Conservation (phyloP, 2,113 vertebrate genomes). For the Pandion haliaetus region DNA sequence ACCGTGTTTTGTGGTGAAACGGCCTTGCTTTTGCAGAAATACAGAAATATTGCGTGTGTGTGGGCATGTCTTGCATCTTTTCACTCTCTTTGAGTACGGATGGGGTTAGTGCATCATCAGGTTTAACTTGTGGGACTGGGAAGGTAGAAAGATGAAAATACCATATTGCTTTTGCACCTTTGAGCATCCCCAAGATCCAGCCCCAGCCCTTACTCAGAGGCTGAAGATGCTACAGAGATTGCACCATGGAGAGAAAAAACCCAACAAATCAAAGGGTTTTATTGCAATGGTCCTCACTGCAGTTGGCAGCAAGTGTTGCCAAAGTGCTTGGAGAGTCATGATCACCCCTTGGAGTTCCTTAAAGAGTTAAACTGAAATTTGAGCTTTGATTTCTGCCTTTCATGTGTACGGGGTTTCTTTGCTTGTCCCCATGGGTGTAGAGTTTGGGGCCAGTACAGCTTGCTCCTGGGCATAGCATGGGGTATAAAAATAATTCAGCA, state of each 20-base stretch:
- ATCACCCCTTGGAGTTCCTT: not conserved
- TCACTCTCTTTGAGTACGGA: not conserved
- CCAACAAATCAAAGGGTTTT: not conserved
- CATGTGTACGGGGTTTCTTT: rapidly evolving
- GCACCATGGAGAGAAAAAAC: rapidly evolving
- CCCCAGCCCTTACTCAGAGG: not conserved
- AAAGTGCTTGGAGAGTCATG: rapidly evolving
- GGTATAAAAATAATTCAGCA: not conserved
- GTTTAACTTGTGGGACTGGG: not conserved
- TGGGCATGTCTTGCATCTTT: not conserved
- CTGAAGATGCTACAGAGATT: not conserved
- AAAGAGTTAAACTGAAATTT: not conserved
- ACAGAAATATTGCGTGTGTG: rapidly evolving
- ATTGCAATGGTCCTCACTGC: not conserved
- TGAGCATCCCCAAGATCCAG: not conserved
- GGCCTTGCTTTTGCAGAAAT: not conserved
- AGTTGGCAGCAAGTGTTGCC: not conserved
- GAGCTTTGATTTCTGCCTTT: not conserved
- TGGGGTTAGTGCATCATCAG: not conserved
- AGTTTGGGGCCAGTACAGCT: not conserved
- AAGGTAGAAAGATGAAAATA: not conserved
- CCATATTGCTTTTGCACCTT: rapidly evolving
- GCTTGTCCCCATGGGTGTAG: not conserved
- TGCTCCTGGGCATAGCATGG: not conserved
- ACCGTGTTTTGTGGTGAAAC: rapidly evolving